Base-by-base conservation (phyloP, 2,797 vertebrate genomes). In the Pseudochaenichthys georgianus region DNA sequence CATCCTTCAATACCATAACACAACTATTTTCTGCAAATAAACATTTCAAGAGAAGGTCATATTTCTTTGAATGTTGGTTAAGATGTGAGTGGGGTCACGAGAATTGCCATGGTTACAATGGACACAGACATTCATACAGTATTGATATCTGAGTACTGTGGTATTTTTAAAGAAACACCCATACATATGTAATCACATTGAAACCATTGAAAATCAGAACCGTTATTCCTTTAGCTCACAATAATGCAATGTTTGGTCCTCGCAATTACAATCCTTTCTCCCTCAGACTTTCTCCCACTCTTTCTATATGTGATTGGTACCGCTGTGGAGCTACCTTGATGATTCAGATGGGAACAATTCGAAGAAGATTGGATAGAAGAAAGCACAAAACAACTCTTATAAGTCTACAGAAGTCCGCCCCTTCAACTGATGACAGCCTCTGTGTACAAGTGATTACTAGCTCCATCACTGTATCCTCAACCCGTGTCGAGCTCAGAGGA, bases 321-420 rank as follows among this genome's bases (percentile, higher is more conserved):
- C 4, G 48, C 70, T 76, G 71, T 53, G 53, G 70, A 70, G 73
- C 81, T 48, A 62, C 81, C 57, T 55, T 65, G 63, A 79, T 63
- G 79, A 92, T 82, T 89, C 86, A 89, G 74, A 89, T 85, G 78
- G 79, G 84, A 91, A 84, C 78, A 77, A 86, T 88, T 87, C 54
- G 5, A 83, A 78, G 8, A 80, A 87, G 73, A 84, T 72, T 75
- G 82, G 64, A 87, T 64, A 7, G 77, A 64, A 86, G 73, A 81
- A 75, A 82, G 70, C 63, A 71, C 71, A 83, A 87, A 87, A 88
- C 82, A 85, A 68, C 85, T 82, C 66, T 48, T 80, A 58, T 19
- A 83, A 88, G 47, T 68, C 70, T 31, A n/a, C 64, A 63, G 50
- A 78, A 65, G 74, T 76, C 80, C 1, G n/a, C 80, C 58, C 34